These are phyloP conservation scores for Piprites chloris DNA, from an alignment of 2,113 vertebrate species.

Conservation along the genomic window DNA sequence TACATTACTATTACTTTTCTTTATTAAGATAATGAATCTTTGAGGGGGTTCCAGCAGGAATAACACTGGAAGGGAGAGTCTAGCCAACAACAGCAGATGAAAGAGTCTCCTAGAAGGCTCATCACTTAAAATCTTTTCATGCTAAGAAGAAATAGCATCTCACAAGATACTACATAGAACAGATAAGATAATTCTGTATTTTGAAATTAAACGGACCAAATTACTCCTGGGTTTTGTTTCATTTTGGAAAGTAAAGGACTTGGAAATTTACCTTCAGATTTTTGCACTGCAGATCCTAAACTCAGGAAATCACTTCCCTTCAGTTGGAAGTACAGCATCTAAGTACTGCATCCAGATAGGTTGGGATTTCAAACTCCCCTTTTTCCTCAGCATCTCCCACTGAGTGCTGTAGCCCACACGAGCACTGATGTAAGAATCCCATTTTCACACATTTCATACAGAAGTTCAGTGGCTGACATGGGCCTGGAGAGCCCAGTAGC, in stretches of 20 bases:
- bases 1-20: background rate
- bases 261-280: background rate
- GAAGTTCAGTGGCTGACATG: background rate
- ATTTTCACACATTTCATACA: background rate
- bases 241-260: background rate
- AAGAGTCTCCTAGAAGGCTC: background rate
- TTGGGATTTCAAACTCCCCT: background rate
- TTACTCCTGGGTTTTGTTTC: background rate
- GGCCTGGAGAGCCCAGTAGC: background rate
- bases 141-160: background rate
- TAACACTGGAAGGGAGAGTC: background rate
- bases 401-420: background rate
- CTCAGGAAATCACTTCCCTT: background rate
- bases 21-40: background rate
- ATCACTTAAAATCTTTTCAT: background rate
- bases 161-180: background rate
- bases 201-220: background rate
- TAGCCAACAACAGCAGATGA: background rate
- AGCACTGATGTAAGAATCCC: background rate
- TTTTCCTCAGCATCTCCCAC: background rate
- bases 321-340: background rate
- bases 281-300: background rate
- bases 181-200: background rate
- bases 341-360: background rate
- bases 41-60: background rate